A percentile compares a stretch with the other conserved stretches of the same genome.
These are phyloP conservation scores for Lytechinus pictus DNA, from an alignment of 35 echinoderm and acorn worm genomes.

Conservation along the genomic window DNA sequence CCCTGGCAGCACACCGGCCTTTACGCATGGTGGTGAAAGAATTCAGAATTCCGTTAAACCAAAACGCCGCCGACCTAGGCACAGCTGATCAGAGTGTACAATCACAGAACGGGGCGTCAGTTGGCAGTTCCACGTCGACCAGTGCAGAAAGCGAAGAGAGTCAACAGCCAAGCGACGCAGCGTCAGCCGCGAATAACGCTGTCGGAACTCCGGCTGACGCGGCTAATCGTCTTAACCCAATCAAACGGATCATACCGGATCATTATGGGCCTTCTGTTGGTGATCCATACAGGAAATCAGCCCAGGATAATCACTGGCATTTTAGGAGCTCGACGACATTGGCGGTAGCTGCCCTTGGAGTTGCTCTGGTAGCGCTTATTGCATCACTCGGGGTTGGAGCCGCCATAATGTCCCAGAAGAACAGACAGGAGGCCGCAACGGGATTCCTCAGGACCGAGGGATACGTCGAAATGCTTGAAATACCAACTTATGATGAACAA, in stretches of 20 bases:
- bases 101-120: not conserved
- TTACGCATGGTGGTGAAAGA: not conserved
- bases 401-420: conserved; percentile 15
- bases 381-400: conserved; percentile 8
- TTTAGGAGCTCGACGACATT: not conserved
- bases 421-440: not conserved
- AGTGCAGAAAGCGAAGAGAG: not conserved
- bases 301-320: not conserved
- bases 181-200: not conserved
- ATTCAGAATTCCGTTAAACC: not conserved
- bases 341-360: not conserved
- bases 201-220: not conserved
- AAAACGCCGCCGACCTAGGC: not conserved
- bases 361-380: not conserved
- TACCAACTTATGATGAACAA: not conserved
- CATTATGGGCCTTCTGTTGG: not conserved
- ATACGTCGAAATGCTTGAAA: conserved; percentile 4
- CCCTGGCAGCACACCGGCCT: not conserved
- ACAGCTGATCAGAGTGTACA: not conserved
- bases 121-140: not conserved
- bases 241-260: not conserved
- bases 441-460: not conserved
- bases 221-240: not conserved
- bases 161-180: not conserved
- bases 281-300: not conserved